phyloP scores from a whole-genome alignment of 2,888 invertebrate species.

The Drosophila infuscata region DNA sequence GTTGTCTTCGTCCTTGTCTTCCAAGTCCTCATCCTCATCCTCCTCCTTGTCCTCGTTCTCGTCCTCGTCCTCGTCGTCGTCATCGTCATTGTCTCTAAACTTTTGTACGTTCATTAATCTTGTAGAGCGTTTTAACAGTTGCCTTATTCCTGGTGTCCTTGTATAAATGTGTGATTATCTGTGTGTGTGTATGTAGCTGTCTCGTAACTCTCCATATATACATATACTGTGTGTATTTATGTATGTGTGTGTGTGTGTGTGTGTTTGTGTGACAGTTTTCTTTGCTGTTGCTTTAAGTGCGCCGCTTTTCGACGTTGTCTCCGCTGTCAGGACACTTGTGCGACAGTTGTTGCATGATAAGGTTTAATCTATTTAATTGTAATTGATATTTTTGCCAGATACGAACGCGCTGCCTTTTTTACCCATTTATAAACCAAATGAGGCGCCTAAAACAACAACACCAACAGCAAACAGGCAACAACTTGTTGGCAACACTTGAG shows the following conservation, averaged over 20 bases:
- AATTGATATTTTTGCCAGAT: conserved; percentile 79
- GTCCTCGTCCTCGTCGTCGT: conserved; percentile 47
- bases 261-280: conserved; percentile 42
- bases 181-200: conserved; percentile 15
- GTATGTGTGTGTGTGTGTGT: conserved; percentile 21
- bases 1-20: conserved; percentile 24
- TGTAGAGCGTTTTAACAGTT: conserved; percentile 77
- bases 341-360: conserved; percentile 81
- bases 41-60: conserved; percentile 29
- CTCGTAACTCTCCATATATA: conserved; percentile 25
- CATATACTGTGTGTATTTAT: neutral
- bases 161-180: conserved; percentile 13
- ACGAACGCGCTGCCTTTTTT: conserved; percentile 49
- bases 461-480: conserved; percentile 39
- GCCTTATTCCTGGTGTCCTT: conserved; percentile 26
- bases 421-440: conserved; percentile 77
- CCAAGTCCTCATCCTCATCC: conserved; percentile 29
- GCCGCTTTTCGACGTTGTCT: conserved; percentile 46
- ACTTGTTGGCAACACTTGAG: conserved; percentile 74
- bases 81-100: conserved; percentile 79
- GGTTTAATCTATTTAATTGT: conserved; percentile 80
- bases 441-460: conserved; percentile 56
- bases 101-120: conserved; percentile 80
- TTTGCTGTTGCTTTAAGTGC: conserved; percentile 46
- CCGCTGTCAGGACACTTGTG: conserved; percentile 72